Evolutionary conservation across 1,140 invertebrate species (phyloP).

Genomic region (Trichomalopsis sarcophagae): DNA sequence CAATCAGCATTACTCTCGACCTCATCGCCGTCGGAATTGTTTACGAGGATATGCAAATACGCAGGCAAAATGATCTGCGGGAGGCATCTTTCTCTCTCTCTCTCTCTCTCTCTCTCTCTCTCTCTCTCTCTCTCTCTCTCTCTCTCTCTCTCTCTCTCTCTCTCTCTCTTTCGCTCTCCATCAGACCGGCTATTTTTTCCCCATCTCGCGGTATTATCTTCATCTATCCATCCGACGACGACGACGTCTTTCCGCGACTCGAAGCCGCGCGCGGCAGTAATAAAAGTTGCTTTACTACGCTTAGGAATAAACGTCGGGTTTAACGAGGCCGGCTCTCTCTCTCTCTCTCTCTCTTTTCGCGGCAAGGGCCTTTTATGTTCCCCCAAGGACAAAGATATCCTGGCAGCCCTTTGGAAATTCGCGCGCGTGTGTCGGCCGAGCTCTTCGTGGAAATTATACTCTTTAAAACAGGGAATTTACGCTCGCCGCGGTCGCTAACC

Average conservation of each 20-base stretch:
- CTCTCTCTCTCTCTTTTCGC: no score
- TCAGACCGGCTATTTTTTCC: background rate
- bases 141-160: background rate
- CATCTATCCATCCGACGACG: background rate
- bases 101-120: background rate
- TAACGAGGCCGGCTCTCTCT: slow-evolving; percentile 25
- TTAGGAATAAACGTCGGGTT: slow-evolving; percentile 43
- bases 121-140: background rate
- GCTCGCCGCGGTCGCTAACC: background rate
- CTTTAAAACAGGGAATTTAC: slow-evolving; percentile 10
- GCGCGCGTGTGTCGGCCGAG: background rate
- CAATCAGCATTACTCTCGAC: no score
- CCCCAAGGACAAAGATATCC: slow-evolving; percentile 35
- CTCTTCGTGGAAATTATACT: slow-evolving; percentile 1
- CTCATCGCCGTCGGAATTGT: no score
- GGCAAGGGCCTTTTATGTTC: slow-evolving; percentile 27
- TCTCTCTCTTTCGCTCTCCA: background rate
- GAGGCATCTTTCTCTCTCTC: background rate
- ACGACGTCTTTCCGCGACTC: background rate
- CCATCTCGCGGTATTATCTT: background rate
- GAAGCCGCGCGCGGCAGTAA: background rate
- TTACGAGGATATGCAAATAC: background rate
- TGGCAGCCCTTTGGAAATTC: slow-evolving; percentile 17
- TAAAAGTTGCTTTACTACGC: slow-evolving; percentile 47
- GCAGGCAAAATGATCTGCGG: background rate